Evolutionary conservation across 23 tunicate species (phyloP).

Genomic region (Halocynthia aurantium): DNA sequence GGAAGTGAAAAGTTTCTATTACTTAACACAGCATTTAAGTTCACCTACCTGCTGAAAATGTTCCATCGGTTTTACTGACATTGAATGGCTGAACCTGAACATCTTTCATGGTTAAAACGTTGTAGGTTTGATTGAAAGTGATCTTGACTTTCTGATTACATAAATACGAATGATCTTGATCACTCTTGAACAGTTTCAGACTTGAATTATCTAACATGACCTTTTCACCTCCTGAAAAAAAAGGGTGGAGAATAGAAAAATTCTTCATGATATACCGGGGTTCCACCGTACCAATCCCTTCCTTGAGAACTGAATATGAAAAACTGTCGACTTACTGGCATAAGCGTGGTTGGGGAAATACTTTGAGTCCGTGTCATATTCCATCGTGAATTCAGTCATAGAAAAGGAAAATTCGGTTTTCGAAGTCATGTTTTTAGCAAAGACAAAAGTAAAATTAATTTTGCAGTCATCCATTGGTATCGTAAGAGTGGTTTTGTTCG

Average conservation of each 20-base stretch:
- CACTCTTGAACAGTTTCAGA: conserved; percentile 38
- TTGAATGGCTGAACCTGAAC: conserved; percentile 88
- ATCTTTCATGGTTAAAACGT: conserved; percentile 26
- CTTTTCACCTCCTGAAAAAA: conserved; percentile 3
- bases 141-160: conserved; percentile 32
- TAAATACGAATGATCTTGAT: conserved; percentile 60
- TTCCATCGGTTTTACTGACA: conserved; percentile 28
- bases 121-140: conserved; percentile 20
- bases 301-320: background rate
- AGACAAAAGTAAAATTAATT: conserved; percentile 42
- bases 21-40: background rate
- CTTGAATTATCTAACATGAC: conserved; percentile 19
- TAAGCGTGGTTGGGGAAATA: conserved; percentile 84
- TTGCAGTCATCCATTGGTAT: conserved; percentile 41
- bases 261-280: no score
- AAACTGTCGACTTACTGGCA: conserved; percentile 1
- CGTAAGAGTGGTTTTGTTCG: conserved; percentile 16
- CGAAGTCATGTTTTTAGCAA: conserved; percentile 29
- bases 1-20: background rate
- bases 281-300: no score
- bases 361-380: conserved; percentile 44
- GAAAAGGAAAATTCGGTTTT: conserved; percentile 10
- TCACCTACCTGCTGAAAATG: conserved; percentile 61
- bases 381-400: conserved; percentile 19
- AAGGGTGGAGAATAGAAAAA: background rate